Evolutionary conservation across 2,888 invertebrate species (phyloP).

Genomic region (Eledona agricola): DNA sequence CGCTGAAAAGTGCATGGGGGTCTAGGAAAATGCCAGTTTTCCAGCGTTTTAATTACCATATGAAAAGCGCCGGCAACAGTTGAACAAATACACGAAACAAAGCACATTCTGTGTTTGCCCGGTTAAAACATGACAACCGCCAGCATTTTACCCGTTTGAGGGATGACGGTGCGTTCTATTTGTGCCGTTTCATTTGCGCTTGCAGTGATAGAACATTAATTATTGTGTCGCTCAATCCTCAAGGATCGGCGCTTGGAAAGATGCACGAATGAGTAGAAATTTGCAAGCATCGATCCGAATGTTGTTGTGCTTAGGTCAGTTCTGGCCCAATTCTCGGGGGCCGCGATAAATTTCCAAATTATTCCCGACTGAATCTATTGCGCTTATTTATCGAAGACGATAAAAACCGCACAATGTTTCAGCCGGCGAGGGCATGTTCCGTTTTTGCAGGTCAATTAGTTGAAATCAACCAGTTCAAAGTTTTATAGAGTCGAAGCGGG

Average conservation of each 20-base stretch:
- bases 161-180: conserved; percentile 21
- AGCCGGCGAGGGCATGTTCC: background rate
- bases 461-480: background rate
- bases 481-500: conserved; percentile 1
- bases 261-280: background rate
- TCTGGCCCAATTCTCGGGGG: too few relatives aligned
- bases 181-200: conserved; percentile 27
- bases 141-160: conserved; percentile 26
- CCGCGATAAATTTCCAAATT: too few relatives aligned
- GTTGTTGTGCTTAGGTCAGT: too few relatives aligned
- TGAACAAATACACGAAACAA: conserved; percentile 41
- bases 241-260: background rate
- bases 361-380: too few relatives aligned
- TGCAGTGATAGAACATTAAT: conserved; percentile 14
- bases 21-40: conserved; percentile 38
- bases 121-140: conserved; percentile 30
- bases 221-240: too few relatives aligned
- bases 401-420: too few relatives aligned
- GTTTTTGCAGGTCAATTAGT: conserved; percentile 4
- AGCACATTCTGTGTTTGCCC: conserved; percentile 30
- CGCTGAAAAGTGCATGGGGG: conserved; percentile 50
- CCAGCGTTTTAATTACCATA: conserved; percentile 43
- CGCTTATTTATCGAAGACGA: too few relatives aligned
- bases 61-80: conserved; percentile 41
- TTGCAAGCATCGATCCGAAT: too few relatives aligned